Evolutionary conservation across 2,888 invertebrate species (phyloP).

Genomic region (Platypus cylindrus): DNA sequence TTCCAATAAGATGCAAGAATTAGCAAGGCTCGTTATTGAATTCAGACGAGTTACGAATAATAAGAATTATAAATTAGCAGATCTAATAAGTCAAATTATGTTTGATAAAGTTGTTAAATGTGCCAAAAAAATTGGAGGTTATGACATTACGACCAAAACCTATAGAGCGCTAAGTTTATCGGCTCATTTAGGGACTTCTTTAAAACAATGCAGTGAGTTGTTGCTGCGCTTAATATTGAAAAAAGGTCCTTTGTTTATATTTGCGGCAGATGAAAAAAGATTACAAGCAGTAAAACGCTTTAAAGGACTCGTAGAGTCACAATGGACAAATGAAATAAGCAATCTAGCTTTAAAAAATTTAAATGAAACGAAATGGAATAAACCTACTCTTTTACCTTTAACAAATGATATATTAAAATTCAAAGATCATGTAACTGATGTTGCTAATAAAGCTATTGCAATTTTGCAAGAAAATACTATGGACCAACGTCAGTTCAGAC

Average conservation of each 20-base stretch:
- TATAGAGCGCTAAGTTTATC: conserved; percentile 18
- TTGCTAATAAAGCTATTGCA: conserved; percentile 12
- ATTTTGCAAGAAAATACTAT: conserved; percentile 10
- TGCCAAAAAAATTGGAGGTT: conserved; percentile 9
- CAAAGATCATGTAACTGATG: conserved; percentile 12
- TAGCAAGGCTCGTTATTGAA: conserved; percentile 8
- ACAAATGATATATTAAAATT: conserved; percentile 18
- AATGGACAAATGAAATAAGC: conserved; percentile 11
- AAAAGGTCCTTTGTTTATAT: conserved; percentile 4
- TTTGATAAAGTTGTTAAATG: conserved; percentile 15
- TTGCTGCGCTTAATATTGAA: conserved; percentile 7
- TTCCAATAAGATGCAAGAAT: neutral
- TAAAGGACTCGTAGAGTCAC: conserved; percentile 7
- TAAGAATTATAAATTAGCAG: conserved; percentile 6
- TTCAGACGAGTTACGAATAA: conserved; percentile 9
- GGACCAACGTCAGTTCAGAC: conserved; percentile 15
- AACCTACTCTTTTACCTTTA: conserved; percentile 15
- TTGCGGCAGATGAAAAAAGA: conserved; percentile 2
- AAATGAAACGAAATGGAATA: conserved; percentile 15
- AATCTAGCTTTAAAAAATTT: conserved; percentile 13
- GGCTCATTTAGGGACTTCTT: conserved; percentile 16
- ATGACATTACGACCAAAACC: conserved; percentile 10
- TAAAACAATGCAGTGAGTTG: conserved; percentile 12
- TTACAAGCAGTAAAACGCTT: conserved; percentile 6
- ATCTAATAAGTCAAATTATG: conserved; percentile 8